Conservation (phyloP, 2,888 invertebrate species). For the Agrochola lota region DNA sequence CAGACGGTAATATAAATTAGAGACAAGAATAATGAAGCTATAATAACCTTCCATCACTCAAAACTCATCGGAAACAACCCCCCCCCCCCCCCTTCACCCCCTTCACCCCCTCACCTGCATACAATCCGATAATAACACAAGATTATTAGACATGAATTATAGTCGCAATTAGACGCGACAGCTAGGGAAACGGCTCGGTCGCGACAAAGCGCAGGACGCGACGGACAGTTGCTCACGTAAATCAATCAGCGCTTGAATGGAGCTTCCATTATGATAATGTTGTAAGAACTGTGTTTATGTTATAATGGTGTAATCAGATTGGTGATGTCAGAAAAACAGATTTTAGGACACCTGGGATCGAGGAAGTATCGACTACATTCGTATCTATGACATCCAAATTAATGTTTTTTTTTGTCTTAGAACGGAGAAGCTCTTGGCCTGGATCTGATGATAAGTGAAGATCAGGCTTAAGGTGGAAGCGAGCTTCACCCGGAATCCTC, state of each 20-base stretch:
- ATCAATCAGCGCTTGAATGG: constrained; percentile 75
- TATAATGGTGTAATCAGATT: neutral
- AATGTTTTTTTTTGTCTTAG: too few relatives aligned
- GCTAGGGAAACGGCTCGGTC: constrained; percentile 80
- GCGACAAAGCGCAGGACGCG: constrained; percentile 69
- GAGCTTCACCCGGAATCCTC: too few relatives aligned
- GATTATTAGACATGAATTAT: constrained; percentile 90
- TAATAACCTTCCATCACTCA: constrained; percentile 18
- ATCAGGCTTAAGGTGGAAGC: too few relatives aligned
- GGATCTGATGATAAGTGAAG: too few relatives aligned
- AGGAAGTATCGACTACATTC: too few relatives aligned
- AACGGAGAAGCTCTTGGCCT: too few relatives aligned
- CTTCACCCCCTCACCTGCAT: constrained; percentile 57
- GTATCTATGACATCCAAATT: too few relatives aligned
- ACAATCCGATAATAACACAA: constrained; percentile 86
- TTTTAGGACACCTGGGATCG: too few relatives aligned
- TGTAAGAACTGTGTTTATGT: constrained; percentile 41
- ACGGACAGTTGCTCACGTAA: constrained; percentile 71
- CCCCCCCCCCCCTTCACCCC: neutral
- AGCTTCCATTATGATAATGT: constrained; percentile 39
- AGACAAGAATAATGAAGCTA: neutral
- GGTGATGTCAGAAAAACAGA: neutral
- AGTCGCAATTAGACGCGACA: constrained; percentile 86
- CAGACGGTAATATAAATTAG: neutral
- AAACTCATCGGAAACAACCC: constrained; percentile 68